Evolutionary conservation across 64 coral and sea anemone genomes (phyloP), one percentile per base, ranked within the genome.

Genomic region (Montipora sp.): DNA sequence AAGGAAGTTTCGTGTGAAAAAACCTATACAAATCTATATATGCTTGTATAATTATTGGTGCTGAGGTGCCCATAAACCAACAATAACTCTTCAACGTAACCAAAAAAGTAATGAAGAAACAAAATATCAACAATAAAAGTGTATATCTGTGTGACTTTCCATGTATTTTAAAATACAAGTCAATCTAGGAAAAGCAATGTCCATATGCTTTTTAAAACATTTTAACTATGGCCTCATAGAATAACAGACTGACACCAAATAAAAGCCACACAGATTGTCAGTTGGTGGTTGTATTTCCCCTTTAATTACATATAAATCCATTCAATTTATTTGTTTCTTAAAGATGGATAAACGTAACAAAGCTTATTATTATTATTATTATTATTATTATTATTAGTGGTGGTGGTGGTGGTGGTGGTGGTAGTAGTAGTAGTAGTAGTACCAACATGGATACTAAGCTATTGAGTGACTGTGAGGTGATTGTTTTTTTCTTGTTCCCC

Each of bases 91-190:
- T 71, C 19, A 71, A 23, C 20, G 0, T 7, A 71, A 71, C 68
- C 68, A 71, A 22, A 71, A 65, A 65, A 65, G 61, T 65, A 65
- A 65, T 65, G 68, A 71, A 71, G 68, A 71, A 71, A 71, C 68
- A 71, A 71, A 71, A 19, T 71, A 71, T 71, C 68, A 71, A 71
- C 68, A 68, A 68, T 68, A 68, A 68, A 68, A 68, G 63, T 68
- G 10, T 68, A 68, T 65, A 65, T 65, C 61, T 65, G 61, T 65
- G 0, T 65, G 61, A 65, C 61, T 65, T 65, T 65, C 61, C 61
- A 65, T 65, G 4, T 65, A 65, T 65, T 65, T 65, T 65, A 65
- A 65, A 65, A 65, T 65, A 65, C 11, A 65, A 65, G 8, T 65
- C 61, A 65, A 65, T 65, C 60, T 15, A 65, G 60, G 60, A 65